Conservation (phyloP, 2,888 invertebrate species). For the Hypsopygia costalis region DNA sequence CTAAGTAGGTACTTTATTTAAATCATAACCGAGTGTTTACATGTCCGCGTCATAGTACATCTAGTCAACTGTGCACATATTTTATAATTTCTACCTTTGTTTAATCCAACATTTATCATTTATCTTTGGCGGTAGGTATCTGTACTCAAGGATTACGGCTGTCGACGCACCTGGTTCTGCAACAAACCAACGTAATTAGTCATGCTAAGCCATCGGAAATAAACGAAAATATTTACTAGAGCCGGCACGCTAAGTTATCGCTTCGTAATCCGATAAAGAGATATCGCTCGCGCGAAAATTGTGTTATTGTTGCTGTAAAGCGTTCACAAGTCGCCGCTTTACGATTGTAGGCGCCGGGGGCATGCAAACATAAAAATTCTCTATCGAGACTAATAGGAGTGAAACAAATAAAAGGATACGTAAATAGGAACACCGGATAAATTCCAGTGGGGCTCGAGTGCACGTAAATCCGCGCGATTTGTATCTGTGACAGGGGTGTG, state of each 20-base stretch:
- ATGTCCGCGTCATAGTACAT: no score
- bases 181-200: constrained; percentile 64
- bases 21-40: no score
- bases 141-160: constrained; percentile 46
- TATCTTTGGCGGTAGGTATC: constrained; percentile 8
- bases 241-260: constrained; percentile 61
- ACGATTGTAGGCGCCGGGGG: constrained; percentile 69
- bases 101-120: no score
- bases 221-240: constrained; percentile 68
- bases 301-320: constrained; percentile 73
- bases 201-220: constrained; percentile 50
- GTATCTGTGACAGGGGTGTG: constrained; percentile 76
- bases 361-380: constrained; percentile 79
- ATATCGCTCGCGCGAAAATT: constrained; percentile 67
- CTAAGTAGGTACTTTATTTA: no score
- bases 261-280: constrained; percentile 71
- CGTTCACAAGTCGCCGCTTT: constrained; percentile 74
- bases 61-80: no score
- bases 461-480: constrained; percentile 81
- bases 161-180: constrained; percentile 63
- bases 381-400: constrained; percentile 79
- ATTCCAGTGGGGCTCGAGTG: constrained; percentile 76
- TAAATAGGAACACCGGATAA: constrained; percentile 77
- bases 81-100: no score
- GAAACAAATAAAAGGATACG: constrained; percentile 81